phyloP scores from a whole-genome alignment of 2,888 invertebrate species.

The Nemoura dubitans region DNA sequence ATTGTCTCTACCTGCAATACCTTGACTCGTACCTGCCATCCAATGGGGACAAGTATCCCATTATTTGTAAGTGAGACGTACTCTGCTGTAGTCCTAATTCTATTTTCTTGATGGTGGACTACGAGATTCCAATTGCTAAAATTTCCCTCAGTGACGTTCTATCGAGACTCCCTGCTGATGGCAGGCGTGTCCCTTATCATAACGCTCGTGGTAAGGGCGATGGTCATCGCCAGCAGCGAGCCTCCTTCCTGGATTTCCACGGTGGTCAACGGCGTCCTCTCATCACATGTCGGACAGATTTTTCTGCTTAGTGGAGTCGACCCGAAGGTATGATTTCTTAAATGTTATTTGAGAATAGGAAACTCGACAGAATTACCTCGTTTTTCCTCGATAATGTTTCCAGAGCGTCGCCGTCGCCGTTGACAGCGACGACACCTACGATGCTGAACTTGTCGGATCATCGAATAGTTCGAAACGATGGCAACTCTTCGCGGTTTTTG shows the following conservation, averaged over 20 bases:
- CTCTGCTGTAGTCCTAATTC: no score
- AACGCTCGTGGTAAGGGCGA: constrained; percentile 8
- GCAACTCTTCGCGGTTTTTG: constrained; percentile 30
- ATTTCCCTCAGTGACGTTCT: constrained; percentile 33
- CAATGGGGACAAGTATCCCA: constrained; percentile 68
- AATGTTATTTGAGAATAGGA: no score
- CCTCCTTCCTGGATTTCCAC: constrained; percentile 31
- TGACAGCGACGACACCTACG: constrained; percentile 19
- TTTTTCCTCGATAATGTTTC: neutral
- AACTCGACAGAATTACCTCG: neutral
- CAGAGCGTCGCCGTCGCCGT: constrained; percentile 24
- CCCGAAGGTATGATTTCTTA: neutral
- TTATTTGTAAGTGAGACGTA: constrained; percentile 64
- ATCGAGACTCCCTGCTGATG: constrained; percentile 41
- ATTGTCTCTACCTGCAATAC: constrained; percentile 68
- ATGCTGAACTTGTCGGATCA: neutral
- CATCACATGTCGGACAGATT: constrained; percentile 4
- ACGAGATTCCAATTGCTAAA: neutral
- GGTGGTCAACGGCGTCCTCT: neutral
- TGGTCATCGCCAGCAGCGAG: neutral
- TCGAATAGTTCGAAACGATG: neutral
- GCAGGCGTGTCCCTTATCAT: constrained; percentile 22
- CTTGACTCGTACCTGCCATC: constrained; percentile 69
- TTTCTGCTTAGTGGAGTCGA: constrained; percentile 27
- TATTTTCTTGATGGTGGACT: no score